Evolutionary conservation across 2,113 vertebrate genomes (phyloP).

Genomic region (Nicator chloris): DNA sequence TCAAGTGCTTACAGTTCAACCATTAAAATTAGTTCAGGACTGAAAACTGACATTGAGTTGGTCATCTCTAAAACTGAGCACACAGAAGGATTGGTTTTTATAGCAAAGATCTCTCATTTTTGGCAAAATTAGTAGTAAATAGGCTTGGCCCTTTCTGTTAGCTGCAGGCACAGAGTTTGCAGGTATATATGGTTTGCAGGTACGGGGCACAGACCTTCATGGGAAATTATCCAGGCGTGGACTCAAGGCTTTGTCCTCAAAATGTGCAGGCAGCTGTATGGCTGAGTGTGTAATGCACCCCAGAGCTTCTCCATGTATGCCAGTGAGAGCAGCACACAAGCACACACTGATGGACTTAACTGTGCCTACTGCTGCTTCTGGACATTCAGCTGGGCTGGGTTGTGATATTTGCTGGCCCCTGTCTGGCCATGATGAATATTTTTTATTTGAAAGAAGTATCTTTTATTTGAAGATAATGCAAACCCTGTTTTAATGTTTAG

Average conservation of each 20-base stretch:
- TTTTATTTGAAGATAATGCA: neutral
- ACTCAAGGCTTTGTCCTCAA: neutral
- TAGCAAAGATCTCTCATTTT: neutral
- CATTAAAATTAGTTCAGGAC: neutral
- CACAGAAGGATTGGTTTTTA: neutral
- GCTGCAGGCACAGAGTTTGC: neutral
- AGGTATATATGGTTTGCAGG: neutral
- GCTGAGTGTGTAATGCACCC: neutral
- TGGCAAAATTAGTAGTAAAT: neutral
- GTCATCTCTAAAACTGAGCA: neutral
- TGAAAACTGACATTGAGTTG: neutral
- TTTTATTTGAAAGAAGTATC: neutral
- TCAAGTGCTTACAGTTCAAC: neutral
- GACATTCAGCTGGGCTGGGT: neutral
- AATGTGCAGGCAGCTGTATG: accelerated
- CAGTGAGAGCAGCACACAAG: neutral
- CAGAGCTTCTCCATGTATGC: neutral
- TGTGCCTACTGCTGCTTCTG: neutral
- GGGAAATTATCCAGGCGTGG: neutral
- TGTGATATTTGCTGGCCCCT: neutral
- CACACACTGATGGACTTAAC: neutral
- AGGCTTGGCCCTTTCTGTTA: neutral
- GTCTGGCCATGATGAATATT: neutral
- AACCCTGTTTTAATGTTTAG: neutral
- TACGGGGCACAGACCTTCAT: neutral